Base-by-base conservation (phyloP, 1,140 invertebrate species). In the Aphelenchoides fujianensis region DNA sequence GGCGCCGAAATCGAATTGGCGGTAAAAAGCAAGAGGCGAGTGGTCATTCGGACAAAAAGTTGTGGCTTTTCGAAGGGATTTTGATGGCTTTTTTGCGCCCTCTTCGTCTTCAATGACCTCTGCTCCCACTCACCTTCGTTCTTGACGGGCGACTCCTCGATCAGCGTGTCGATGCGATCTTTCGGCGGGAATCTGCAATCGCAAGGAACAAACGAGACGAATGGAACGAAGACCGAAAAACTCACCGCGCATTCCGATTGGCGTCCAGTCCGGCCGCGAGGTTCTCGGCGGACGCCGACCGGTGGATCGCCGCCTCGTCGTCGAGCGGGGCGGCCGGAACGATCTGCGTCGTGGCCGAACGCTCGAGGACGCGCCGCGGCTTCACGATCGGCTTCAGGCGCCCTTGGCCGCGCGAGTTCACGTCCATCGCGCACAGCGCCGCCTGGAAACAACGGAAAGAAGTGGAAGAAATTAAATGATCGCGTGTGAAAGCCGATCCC, bases 1-100 rank as follows among this genome's bases (percentile, higher is more conserved):
- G 55, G 34, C 5, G 34, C 23, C 5, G 5, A 59, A 59, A 59
- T 59, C 34, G 55, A 59, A 59, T 59, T 59, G 55, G n/a, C n/a
- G 55, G 23, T 5, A 19, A 59, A 59, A 59, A 5, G 55, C 5
- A 5, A 59, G 23, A 7, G 34, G 34, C 28, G 5, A 5, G 5
- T 19, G 19, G 5, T 23, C 19, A 59, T 59, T 19, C 27, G 55
- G 7, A 59, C 7, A 30, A 5, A 59, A 59, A 59, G 5, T 59
- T 7, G 55, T 59, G 28, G 55, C n/a, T n/a, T n/a, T n/a, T n/a
- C n/a, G n/a, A n/a, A n/a, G n/a, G n/a, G n/a, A n/a, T n/a, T n/a
- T n/a, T n/a, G n/a, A n/a, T n/a, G n/a, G n/a, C n/a, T n/a, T n/a
- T n/a, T n/a, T n/a, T n/a, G n/a, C n/a, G n/a, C n/a, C n/a, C n/a